Base-by-base conservation (phyloP, 2,113 vertebrate species). In the Leptocoma aspasia region DNA sequence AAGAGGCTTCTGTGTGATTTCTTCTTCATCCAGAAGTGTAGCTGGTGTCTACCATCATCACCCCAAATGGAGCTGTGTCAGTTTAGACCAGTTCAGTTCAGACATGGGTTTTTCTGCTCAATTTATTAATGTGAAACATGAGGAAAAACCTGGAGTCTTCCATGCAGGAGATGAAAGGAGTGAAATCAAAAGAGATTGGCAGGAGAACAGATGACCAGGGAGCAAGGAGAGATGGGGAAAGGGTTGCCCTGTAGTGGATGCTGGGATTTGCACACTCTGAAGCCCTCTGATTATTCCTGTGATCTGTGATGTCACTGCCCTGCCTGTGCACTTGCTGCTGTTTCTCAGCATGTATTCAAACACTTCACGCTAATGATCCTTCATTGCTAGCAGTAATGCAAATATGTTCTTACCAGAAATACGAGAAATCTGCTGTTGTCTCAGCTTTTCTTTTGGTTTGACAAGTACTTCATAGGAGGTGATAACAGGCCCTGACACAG, bases 401-500 rank as follows among this genome's bases (percentile, higher is more conserved):
- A 77, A 88, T 87, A 66, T 76, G 70, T 91, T 86, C 93, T 87
- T 66, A 76, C 60, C 70, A 75, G 73, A 3, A 26, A 92, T 69
- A 64, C 1, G 31, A 76, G 79, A 92, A 80, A 80, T 86, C 86
- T 96, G 93, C 91, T 12, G 27, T 81, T 76, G 26, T 70, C 75
- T 90, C 89, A 56, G 80, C 72, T 92, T 69, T 69, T 50, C 80
- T 92, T 78, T 63, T 90, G 72, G 53, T 53, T 82, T 86, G 85
- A 95, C 82, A 85, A 70, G 78, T 61, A 83, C 86, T 94, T 56
- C 37, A 31, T 78, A 70, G 87, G 59, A 53, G 89, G 75, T 4
- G 45, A 53, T 68, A 84, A 95, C 92, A 52, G 70, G 26, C 69
- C 91, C 94, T 93, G 71, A 84, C 61, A 86, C 80, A 91, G 83